These are phyloP conservation scores for Eurypyga helias DNA, from an alignment of 2,113 vertebrate genomes.

Conservation along the genomic window DNA sequence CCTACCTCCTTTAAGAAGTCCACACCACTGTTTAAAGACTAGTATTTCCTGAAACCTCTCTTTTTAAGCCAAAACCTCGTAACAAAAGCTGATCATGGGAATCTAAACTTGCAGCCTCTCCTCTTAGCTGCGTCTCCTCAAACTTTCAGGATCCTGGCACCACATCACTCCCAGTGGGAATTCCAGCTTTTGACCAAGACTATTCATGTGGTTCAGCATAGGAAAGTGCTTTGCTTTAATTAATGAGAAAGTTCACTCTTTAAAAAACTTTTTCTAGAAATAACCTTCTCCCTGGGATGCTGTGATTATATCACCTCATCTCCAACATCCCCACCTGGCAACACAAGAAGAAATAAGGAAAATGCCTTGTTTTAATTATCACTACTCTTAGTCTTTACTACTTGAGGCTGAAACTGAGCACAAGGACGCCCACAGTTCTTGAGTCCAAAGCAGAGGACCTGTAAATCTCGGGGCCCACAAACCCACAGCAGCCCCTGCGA, in stretches of 20 bases:
- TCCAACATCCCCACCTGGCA: not conserved
- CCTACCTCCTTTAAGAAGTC: not conserved
- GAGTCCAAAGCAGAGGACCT: not conserved
- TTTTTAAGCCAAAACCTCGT: not conserved
- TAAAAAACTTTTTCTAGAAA: not conserved
- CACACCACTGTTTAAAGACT: not conserved
- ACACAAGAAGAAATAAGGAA: not conserved
- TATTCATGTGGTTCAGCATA: not conserved
- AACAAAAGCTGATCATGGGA: not conserved
- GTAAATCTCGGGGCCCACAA: not conserved
- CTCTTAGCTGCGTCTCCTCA: not conserved
- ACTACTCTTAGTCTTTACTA: not conserved
- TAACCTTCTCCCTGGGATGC: not conserved
- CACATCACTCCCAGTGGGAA: not conserved
- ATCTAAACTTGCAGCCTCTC: not conserved
- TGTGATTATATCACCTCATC: not conserved
- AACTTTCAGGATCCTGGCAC: not conserved
- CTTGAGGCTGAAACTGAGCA: not conserved
- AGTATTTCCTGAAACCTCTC: not conserved
- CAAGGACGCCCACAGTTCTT: not conserved
- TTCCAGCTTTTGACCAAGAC: not conserved
- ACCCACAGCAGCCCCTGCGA: not conserved
- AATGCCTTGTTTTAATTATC: fast-evolving
- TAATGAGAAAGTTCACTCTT: not conserved
- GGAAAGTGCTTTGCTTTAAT: not conserved